Base-by-base conservation (phyloP, 2,797 vertebrate genomes). In the Cygnus olor region DNA sequence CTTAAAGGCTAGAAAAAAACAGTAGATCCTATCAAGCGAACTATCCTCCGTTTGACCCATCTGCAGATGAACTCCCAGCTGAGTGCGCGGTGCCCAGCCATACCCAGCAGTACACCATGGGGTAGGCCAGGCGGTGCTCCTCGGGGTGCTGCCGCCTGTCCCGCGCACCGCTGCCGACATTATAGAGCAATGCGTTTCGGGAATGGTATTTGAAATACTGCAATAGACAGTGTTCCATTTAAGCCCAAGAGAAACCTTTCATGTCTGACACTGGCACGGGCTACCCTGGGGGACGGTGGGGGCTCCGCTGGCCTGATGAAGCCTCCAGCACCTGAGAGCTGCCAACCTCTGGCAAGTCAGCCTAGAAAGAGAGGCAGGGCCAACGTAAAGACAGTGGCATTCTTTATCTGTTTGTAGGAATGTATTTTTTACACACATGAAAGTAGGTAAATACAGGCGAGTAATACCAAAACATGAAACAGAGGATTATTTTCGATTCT, bases 241-340 rank as follows among this genome's bases (percentile, higher is more conserved):
- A 61, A 85, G 14, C 27, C 2, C 28, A 54, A 49, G 32, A 66
- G 89, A 66, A 90, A 30, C 11, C 19, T 40, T 30, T 30, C 18
- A 30, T 6, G 18, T 28, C 34, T 13, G n/a, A 69, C 54, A 34
- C 0, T 0, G 14, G 27, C 56, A 11, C 9, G 34, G 38, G 14
- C 4, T 53, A 51, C 14, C 51, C 51, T 53, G 27, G 49, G 49
- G 49, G 24, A 14, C 8, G 24, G 49, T 10, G 27, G 51, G 51
- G 27, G 27, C 27, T 28, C 51, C 5, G 9, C 51, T 9, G 3
- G 51, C 51, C 51, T 53, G 51, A 53, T 28, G 27, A 53, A 28
- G 51, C 51, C 51, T 53, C 27, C 27, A 17, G 51, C 16, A 6
- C 51, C 15, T 10, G 51, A 53, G 15, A 53, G 51, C 51, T 10